Evolutionary conservation across 2,797 vertebrate genomes (phyloP).

Genomic region (Hippopotamyrus pictus): DNA sequence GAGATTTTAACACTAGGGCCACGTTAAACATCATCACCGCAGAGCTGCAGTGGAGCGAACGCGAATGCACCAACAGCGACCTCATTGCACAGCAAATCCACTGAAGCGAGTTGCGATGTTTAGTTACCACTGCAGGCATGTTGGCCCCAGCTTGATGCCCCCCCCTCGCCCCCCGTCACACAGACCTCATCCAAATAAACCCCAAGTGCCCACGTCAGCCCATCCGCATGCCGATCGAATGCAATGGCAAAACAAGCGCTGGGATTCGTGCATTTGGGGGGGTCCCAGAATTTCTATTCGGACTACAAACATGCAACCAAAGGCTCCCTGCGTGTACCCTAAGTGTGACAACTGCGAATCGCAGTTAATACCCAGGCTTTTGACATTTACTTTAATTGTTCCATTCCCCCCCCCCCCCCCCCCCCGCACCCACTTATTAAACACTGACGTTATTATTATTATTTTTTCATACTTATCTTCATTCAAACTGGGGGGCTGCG

Average conservation of each 20-base stretch:
- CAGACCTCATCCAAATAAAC: not conserved
- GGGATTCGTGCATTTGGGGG: not conserved
- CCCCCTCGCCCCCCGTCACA: not conserved
- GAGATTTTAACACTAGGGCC: not conserved
- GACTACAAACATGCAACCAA: not conserved
- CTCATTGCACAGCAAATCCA: not conserved
- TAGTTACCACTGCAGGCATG: not conserved
- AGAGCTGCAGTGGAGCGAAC: not conserved
- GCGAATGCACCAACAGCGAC: not conserved
- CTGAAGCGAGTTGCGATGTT: not conserved
- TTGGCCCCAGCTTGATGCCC: not conserved
- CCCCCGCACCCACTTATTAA: not conserved
- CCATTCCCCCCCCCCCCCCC: not conserved
- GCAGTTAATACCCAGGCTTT: not conserved
- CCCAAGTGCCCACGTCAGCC: not conserved
- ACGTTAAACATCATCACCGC: not conserved
- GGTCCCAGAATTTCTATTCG: not conserved
- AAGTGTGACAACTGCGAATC: not conserved
- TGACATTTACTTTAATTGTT: not conserved
- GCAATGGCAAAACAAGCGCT: not conserved
- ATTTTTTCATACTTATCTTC: not conserved
- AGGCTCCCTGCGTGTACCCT: not conserved
- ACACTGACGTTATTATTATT: not conserved
- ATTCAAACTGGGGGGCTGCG: not conserved
- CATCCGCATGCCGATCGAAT: not conserved